Percentiles rank a stretch among this genome's conserved stretches.
Conservation (phyloP, 2,113 vertebrate species). For the Seriola dumerili region DNA sequence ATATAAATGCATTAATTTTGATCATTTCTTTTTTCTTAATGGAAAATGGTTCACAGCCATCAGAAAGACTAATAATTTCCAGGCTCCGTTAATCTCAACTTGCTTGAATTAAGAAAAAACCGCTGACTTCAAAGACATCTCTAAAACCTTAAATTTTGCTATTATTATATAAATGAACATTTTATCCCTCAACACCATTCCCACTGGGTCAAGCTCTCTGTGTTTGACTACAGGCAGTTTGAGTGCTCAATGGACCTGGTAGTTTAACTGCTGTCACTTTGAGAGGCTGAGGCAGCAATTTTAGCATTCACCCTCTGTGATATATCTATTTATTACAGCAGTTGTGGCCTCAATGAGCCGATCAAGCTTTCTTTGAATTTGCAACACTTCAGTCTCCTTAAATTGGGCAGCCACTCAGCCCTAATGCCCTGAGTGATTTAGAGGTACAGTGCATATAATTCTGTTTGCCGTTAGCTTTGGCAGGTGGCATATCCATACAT, state of each 20-base stretch:
- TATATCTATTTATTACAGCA: conserved; percentile 10
- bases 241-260: conserved; percentile 16
- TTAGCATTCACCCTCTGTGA: not conserved
- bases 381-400: conserved; percentile 5
- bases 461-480: conserved; percentile 5
- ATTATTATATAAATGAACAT: not conserved
- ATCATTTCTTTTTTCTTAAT: not conserved
- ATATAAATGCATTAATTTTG: conserved; percentile 18
- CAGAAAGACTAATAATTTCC: conserved; percentile 54
- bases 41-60: conserved; percentile 66
- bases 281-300: conserved; percentile 17
- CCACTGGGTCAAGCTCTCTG: not conserved
- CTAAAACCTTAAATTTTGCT: not conserved
- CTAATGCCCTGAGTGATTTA: not conserved
- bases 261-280: conserved; percentile 4
- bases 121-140: not conserved
- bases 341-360: conserved; percentile 40
- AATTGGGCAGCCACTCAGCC: not conserved
- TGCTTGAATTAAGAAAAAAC: not conserved
- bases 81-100: conserved; percentile 48
- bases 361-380: conserved; percentile 17
- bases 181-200: not conserved
- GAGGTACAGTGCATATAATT: not conserved
- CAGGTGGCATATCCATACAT: not conserved
- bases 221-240: conserved; percentile 1